phyloP scores from a whole-genome alignment of 2,113 vertebrate genomes.

The Chionomys nivalis region DNA sequence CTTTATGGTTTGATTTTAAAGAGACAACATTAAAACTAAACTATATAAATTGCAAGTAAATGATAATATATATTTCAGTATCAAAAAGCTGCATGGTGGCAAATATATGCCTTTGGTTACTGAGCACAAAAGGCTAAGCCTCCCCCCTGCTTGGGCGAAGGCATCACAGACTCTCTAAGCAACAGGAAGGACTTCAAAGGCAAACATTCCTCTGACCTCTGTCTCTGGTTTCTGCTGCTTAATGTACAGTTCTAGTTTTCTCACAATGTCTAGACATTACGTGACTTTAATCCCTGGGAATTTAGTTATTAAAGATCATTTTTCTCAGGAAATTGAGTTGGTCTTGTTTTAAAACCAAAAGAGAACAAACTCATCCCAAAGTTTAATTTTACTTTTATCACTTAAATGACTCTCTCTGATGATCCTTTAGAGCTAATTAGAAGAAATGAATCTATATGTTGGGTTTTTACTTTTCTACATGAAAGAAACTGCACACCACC shows the following conservation, averaged over 20 bases:
- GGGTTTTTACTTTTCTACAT: not conserved
- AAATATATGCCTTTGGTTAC: not conserved
- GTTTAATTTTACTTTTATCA: not conserved
- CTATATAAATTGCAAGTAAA: not conserved
- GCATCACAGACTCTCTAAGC: not conserved
- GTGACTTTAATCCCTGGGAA: slow-evolving; percentile 14
- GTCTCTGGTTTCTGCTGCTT: not conserved
- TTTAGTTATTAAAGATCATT: not conserved
- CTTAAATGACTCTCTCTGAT: not conserved
- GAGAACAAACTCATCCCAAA: not conserved
- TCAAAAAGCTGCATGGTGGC: not conserved
- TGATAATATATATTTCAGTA: not conserved
- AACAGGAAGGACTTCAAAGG: not conserved
- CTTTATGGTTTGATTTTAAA: not conserved
- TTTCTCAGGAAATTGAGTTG: not conserved
- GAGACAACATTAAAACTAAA: not conserved
- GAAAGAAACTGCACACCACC: not conserved
- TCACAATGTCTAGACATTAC: not conserved
- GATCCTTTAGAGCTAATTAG: not conserved
- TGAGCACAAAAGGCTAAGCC: not conserved
- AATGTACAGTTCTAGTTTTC: not conserved
- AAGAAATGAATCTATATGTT: not conserved
- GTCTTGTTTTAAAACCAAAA: not conserved
- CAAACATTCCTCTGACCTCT: not conserved
- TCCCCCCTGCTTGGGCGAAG: not conserved